These are phyloP conservation scores for Enteromius paludinosus DNA, from an alignment of 2,797 vertebrate species.

Conservation along the genomic window DNA sequence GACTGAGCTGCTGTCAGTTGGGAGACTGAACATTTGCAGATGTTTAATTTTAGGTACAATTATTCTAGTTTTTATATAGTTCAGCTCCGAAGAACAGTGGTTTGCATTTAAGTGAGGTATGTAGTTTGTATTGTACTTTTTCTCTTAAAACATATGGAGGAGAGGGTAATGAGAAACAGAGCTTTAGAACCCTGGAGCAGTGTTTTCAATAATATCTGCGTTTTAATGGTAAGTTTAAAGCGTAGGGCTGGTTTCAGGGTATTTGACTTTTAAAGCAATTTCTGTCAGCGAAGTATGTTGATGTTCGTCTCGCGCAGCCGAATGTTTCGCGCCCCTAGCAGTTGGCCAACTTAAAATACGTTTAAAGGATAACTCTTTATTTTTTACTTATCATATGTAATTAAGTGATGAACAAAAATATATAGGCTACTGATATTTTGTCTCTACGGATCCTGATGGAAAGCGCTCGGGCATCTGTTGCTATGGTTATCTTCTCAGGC, in stretches of 20 bases:
- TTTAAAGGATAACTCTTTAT: background rate
- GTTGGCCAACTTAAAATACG: background rate
- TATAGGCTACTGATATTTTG: background rate
- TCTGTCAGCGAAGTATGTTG: background rate
- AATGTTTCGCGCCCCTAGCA: background rate
- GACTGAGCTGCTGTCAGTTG: background rate
- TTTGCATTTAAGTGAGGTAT: background rate
- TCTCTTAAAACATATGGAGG: background rate
- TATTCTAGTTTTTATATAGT: background rate
- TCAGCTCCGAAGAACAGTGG: background rate
- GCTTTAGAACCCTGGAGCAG: background rate
- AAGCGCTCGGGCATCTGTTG: background rate
- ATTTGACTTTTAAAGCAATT: background rate
- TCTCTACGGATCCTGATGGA: background rate
- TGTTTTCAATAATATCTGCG: background rate
- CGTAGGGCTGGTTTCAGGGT: background rate
- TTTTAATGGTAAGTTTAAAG: background rate
- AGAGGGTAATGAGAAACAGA: background rate
- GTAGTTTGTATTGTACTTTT: too few relatives aligned
- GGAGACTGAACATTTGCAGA: background rate
- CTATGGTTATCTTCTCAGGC: slow-evolving; percentile 3
- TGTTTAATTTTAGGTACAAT: background rate
- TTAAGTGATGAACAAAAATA: background rate
- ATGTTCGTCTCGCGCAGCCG: background rate
- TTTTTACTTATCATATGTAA: background rate